Evolutionary conservation across 2,797 vertebrate species (phyloP).

Genomic region (Sandelia bainsii): DNA sequence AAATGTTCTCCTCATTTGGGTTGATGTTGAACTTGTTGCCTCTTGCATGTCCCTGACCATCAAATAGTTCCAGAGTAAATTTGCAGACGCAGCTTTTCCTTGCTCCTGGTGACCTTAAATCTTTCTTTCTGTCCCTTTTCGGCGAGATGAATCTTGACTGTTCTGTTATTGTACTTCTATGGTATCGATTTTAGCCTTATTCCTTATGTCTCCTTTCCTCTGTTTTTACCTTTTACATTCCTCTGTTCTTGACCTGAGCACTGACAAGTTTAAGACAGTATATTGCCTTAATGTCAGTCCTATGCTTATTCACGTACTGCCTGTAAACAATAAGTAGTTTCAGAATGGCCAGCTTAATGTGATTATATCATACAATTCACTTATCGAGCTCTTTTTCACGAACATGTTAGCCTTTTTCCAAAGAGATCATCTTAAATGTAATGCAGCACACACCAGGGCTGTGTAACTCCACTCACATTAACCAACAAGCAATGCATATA

Average conservation of each 20-base stretch:
- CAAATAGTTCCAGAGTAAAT: slow-evolving; percentile 5
- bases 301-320: too few species aligned
- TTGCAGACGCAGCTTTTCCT: slow-evolving; percentile 17
- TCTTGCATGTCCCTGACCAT: slow-evolving; percentile 3
- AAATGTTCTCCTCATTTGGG: slow-evolving; percentile 4
- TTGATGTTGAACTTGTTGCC: slow-evolving; percentile 17
- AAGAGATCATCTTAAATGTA: too few species aligned
- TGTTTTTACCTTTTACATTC: neutral
- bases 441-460: too few species aligned
- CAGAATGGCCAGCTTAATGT: too few species aligned
- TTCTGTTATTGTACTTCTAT: slow-evolving; percentile 18
- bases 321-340: too few species aligned
- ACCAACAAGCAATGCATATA: too few species aligned
- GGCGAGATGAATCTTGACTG: slow-evolving; percentile 3
- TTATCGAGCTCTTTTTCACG: too few species aligned
- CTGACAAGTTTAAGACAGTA: slow-evolving; percentile 54
- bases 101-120: neutral
- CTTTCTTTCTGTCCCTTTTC: slow-evolving; percentile 5
- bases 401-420: too few species aligned
- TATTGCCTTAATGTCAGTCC: slow-evolving; percentile 81
- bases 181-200: slow-evolving; percentile 37
- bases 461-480: too few species aligned
- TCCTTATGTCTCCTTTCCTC: neutral
- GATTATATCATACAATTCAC: too few species aligned
- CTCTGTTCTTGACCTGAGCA: slow-evolving; percentile 4